These are phyloP conservation scores for Allochrocebus solatus DNA, from an alignment of 2,797 vertebrate genomes.

Conservation along the genomic window DNA sequence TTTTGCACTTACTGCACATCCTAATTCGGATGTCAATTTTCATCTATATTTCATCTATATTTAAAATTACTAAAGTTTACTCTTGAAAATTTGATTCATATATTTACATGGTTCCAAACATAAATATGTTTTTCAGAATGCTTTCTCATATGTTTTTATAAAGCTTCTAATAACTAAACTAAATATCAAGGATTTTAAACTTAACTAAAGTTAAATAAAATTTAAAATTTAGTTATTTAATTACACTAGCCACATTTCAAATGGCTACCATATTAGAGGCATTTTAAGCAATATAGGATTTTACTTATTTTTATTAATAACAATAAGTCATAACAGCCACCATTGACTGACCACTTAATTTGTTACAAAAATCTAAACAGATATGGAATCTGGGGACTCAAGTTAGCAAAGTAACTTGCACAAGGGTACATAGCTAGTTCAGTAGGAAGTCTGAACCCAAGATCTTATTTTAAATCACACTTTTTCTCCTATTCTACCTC, in stretches of 20 bases:
- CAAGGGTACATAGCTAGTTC: neutral
- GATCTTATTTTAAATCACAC: neutral
- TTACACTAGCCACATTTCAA: neutral
- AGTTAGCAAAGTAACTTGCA: neutral
- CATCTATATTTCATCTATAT: neutral
- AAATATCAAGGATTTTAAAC: neutral
- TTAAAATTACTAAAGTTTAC: neutral
- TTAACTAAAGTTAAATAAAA: conserved; percentile 3
- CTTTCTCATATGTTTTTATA: neutral
- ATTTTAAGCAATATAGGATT: neutral
- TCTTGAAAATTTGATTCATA: neutral
- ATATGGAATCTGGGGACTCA: neutral
- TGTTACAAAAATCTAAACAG: neutral
- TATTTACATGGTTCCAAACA: neutral
- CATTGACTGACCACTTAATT: neutral
- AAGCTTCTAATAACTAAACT: neutral
- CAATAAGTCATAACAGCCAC: neutral
- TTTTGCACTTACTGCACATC: neutral
- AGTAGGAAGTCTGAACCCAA: neutral
- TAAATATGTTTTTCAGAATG: neutral
- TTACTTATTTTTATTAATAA: neutral
- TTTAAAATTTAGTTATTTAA: neutral
- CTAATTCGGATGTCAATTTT: neutral
- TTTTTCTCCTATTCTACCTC: neutral
- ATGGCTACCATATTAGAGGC: neutral